These are phyloP conservation scores for Ibidorhyncha struthersii DNA, from an alignment of 2,113 vertebrate genomes.

Conservation along the genomic window DNA sequence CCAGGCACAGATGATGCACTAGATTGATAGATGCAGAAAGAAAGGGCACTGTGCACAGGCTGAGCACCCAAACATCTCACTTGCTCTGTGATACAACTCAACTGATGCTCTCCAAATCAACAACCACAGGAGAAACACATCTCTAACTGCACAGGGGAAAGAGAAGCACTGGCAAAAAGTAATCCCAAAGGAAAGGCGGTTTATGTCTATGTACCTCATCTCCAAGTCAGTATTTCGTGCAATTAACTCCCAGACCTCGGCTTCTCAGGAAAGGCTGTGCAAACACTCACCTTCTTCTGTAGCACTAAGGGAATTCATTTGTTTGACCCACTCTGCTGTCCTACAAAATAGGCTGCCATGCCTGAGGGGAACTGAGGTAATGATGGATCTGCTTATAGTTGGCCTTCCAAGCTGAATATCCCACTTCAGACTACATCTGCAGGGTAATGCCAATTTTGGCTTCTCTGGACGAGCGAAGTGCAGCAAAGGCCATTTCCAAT, in stretches of 20 bases:
- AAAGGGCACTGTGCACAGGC: not conserved
- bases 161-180: not conserved
- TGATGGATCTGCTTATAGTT: not conserved
- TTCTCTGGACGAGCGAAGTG: not conserved
- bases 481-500: not conserved
- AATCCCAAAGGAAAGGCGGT: not conserved
- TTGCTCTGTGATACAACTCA: not conserved
- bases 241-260: not conserved
- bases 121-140: not conserved
- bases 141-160: not conserved
- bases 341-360: not conserved
- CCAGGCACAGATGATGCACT: not conserved
- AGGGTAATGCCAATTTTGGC: not conserved
- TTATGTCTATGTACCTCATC: not conserved
- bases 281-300: not conserved
- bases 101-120: not conserved
- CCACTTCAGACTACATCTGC: not conserved
- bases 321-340: not conserved
- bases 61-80: rapidly evolving
- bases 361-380: not conserved
- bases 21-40: not conserved
- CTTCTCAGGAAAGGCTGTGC: not conserved
- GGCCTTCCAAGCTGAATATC: not conserved
- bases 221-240: not conserved
- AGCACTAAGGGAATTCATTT: not conserved